phyloP scores from a whole-genome alignment of 2,888 invertebrate species.

The Alloplasta piceator region DNA sequence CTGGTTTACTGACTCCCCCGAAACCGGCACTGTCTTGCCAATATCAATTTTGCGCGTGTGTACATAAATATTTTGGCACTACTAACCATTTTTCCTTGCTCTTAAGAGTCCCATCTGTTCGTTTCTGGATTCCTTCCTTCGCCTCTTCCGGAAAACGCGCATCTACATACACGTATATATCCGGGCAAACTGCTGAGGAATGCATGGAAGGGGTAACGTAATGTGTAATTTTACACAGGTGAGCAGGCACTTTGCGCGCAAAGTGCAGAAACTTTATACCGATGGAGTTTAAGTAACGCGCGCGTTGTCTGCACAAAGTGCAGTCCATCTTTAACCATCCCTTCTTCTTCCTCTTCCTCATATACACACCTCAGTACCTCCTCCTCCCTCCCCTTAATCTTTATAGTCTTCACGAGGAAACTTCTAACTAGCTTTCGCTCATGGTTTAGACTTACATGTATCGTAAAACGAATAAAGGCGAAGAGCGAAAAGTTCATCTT shows the following conservation, averaged over 20 bases:
- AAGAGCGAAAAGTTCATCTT: not conserved
- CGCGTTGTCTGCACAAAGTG: slow-evolving; percentile 38
- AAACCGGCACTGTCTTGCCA: slow-evolving; percentile 10
- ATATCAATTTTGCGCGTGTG: slow-evolving; percentile 22
- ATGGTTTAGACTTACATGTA: slow-evolving; percentile 23
- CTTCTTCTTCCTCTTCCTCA: not conserved
- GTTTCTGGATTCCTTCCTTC: not conserved
- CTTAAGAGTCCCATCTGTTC: slow-evolving; percentile 1
- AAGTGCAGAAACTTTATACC: slow-evolving; percentile 62
- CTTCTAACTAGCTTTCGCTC: slow-evolving; percentile 47
- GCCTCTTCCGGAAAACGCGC: not conserved
- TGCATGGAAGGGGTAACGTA: slow-evolving; percentile 21
- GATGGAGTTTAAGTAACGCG: slow-evolving; percentile 57
- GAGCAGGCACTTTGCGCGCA: slow-evolving; percentile 60
- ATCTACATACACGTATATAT: not conserved
- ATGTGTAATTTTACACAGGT: slow-evolving; percentile 62
- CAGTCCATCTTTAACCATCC: slow-evolving; percentile 1
- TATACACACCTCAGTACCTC: not conserved
- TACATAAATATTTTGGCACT: slow-evolving; percentile 46
- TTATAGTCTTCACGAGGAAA: slow-evolving; percentile 20
- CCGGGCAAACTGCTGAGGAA: slow-evolving; percentile 12
- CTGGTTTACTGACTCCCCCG: slow-evolving; percentile 34
- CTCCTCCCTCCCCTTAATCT: not conserved
- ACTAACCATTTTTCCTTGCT: slow-evolving; percentile 10
- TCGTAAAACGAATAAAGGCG: slow-evolving; percentile 29